Base-by-base conservation (phyloP, 1,140 invertebrate genomes). In the Orchestia grillus region DNA sequence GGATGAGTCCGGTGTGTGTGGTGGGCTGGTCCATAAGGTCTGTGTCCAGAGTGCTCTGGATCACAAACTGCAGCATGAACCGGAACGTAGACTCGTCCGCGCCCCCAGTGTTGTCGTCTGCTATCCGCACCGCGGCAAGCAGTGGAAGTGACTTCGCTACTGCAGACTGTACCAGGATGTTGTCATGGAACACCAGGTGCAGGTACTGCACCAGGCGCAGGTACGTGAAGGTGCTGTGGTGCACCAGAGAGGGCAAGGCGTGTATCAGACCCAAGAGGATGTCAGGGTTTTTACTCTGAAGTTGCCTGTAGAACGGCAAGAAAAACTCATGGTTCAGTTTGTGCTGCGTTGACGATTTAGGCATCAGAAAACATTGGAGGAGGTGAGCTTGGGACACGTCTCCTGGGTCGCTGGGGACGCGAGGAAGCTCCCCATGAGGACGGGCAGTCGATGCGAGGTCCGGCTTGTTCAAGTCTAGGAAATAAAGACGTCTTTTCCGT, bases 161-260 rank as follows among this genome's bases (percentile, higher is more conserved):
- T 40, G 92, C 92, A 36, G 92, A 94, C 44, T 94, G 92, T n/a
- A 94, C 92, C 44, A 94, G 36, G 44, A 94, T 23, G 44, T 94
- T 47, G 40, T 94, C 92, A 47, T 45, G 92, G 92, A 40, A 47
- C 11, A 94, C 43, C 36, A 94, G 36, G 92, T 94, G 92, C 4
- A 94, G 44, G 44, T 44, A 44, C 41, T 94, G 92, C 36, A 94
- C 43, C 92, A 94, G 92, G 40, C 92, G 43, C 92, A 94, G 92
- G 92, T 45, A 94, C 43, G 92, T 94, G 92, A 94, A 94, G 43
- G 92, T 44, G 44, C 92, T 44, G 92, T 94, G 92, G 92, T 94
- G 92, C 44, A 94, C 92, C 43, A 94, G 43, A 3, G 92, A 42
- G 11, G 92, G 92, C 44, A 94, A 44, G 8, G 43, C 40, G 92